These are phyloP conservation scores for Cacoxenus indagator DNA, from an alignment of 2,888 invertebrate species.

Conservation along the genomic window DNA sequence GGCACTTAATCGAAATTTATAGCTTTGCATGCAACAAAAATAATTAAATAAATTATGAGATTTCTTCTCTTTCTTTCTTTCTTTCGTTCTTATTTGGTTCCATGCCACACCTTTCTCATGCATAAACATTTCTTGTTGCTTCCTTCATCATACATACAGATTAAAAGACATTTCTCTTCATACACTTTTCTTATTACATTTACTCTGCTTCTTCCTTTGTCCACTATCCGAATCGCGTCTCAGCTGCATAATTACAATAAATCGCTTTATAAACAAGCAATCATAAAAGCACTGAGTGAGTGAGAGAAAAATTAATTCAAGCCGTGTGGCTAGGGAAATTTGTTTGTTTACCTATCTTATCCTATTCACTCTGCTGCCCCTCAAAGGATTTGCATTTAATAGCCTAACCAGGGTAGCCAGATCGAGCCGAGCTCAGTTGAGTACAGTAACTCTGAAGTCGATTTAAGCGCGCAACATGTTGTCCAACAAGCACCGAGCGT, in stretches of 20 bases:
- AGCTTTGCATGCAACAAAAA: conserved; percentile 60
- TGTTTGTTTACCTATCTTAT: too few relatives aligned
- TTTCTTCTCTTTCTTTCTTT: conserved; percentile 43
- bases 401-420: conserved; percentile 44
- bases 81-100: conserved; percentile 30
- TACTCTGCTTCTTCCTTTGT: not conserved
- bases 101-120: not conserved
- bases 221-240: not conserved
- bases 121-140: too few relatives aligned
- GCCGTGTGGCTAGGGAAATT: too few relatives aligned
- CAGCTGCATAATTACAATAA: conserved; percentile 38
- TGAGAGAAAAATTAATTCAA: conserved; percentile 34
- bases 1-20: conserved; percentile 61
- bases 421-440: not conserved
- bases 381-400: conserved; percentile 58
- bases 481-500: conserved; percentile 38
- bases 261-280: conserved; percentile 28
- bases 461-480: conserved; percentile 53
- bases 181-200: conserved; percentile 12
- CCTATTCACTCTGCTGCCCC: too few relatives aligned
- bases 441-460: not conserved
- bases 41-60: conserved; percentile 64
- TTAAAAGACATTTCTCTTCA: conserved; percentile 13
- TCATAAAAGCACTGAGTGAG: conserved; percentile 21
- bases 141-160: too few relatives aligned